A percentile compares a stretch with the other conserved stretches of the same genome.
These are phyloP conservation scores for Myanophis thanlyinensis DNA, from an alignment of 2,113 vertebrate genomes.

Conservation along the genomic window DNA sequence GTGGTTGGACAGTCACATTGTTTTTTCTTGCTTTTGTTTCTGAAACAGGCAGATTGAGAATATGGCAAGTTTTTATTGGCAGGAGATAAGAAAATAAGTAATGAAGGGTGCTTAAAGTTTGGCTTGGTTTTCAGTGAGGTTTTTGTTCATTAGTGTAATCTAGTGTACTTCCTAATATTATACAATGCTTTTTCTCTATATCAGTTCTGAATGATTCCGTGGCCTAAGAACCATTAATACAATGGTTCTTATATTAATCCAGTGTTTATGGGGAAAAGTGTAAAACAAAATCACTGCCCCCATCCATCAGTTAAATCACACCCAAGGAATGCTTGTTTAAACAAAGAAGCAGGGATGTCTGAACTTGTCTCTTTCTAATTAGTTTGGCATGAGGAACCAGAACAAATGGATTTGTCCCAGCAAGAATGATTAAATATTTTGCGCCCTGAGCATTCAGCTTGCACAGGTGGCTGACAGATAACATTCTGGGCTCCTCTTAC, in stretches of 20 bases:
- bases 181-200: not conserved
- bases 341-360: not conserved
- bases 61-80: not conserved
- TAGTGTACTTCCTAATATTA: not conserved
- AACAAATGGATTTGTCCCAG: no score
- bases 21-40: not conserved
- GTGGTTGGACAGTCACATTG: conserved; percentile 19
- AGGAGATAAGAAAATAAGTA: not conserved
- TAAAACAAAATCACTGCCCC: not conserved
- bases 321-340: not conserved
- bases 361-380: not conserved
- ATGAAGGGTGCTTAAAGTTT: not conserved
- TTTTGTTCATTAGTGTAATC: not conserved
- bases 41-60: not conserved
- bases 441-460: not conserved
- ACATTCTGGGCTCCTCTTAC: not conserved
- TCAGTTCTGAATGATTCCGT: not conserved
- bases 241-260: not conserved
- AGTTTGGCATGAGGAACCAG: not conserved
- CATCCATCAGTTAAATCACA: not conserved
- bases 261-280: not conserved
- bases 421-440: not conserved
- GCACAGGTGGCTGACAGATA: not conserved
- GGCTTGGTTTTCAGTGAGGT: not conserved
- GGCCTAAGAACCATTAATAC: not conserved